phyloP scores from a whole-genome alignment of 2,797 vertebrate genomes.

The Leptatherina wallacei region DNA sequence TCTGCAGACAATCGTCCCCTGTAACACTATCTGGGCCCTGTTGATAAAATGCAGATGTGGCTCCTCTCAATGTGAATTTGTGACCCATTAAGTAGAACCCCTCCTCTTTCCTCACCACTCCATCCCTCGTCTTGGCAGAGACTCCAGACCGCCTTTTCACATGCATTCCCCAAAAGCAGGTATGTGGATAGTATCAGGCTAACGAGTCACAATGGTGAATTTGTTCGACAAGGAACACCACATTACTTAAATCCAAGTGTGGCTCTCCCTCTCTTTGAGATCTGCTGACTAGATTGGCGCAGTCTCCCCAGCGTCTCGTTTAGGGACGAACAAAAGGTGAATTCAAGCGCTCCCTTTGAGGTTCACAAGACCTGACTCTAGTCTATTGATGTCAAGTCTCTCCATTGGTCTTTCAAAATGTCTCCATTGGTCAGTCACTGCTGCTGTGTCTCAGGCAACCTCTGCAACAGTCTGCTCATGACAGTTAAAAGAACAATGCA shows the following conservation, averaged over 20 bases:
- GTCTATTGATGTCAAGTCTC: conserved; percentile 72
- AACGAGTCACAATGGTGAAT: conserved; percentile 82
- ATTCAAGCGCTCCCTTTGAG: conserved; percentile 79
- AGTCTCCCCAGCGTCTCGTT: conserved; percentile 79
- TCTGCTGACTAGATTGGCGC: conserved; percentile 74
- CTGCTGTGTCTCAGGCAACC: conserved; percentile 17
- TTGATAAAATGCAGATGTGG: conserved; percentile 99
- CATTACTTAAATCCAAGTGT: conserved; percentile 80
- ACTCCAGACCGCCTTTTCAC: conserved; percentile 72
- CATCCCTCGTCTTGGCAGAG: conserved; percentile 72
- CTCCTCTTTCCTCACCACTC: conserved; percentile 71
- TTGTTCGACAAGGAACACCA: conserved; percentile 82
- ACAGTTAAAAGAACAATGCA: conserved; percentile 2
- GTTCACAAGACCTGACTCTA: conserved; percentile 72
- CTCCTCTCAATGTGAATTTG: conserved; percentile 94
- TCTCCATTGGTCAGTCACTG: conserved; percentile 56
- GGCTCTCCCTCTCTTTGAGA: conserved; percentile 78
- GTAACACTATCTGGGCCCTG: conserved; percentile 96
- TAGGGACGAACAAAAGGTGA: conserved; percentile 80
- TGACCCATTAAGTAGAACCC: conserved; percentile 83
- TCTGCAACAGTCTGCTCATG: conserved; percentile 14
- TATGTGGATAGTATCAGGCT: conserved; percentile 83
- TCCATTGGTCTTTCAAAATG: conserved; percentile 55
- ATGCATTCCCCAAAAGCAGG: conserved; percentile 79
- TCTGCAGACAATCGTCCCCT: conserved; percentile 97